phyloP scores from a whole-genome alignment of 2,113 vertebrate genomes.

The Xerus inauris region DNA sequence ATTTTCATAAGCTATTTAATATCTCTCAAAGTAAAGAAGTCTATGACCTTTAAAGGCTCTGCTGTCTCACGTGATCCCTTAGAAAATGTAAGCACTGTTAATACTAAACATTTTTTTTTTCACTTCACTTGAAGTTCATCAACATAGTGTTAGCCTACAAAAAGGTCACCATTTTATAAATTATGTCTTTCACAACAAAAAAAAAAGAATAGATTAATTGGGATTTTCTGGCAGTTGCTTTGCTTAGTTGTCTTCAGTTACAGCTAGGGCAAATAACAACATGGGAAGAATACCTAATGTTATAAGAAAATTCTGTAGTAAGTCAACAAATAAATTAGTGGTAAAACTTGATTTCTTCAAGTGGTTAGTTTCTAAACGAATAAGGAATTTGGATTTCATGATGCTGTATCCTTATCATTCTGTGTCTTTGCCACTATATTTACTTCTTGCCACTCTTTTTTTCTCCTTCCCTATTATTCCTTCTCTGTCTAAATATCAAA shows the following conservation, averaged over 20 bases:
- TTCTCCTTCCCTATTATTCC: constrained; percentile 39
- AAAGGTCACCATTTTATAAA: constrained; percentile 86
- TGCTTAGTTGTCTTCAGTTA: constrained; percentile 69
- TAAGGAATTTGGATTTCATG: not conserved
- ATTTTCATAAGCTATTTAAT: constrained; percentile 83
- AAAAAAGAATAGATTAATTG: constrained; percentile 81
- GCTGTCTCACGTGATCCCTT: constrained; percentile 63
- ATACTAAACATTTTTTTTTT: constrained; percentile 65
- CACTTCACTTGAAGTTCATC: constrained; percentile 84
- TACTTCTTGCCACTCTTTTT: not conserved
- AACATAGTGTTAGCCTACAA: constrained; percentile 78
- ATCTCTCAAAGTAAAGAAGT: constrained; percentile 73
- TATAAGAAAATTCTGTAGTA: not conserved
- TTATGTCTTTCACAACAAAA: constrained; percentile 60
- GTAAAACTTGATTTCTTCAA: constrained; percentile 22
- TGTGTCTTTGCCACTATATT: not conserved
- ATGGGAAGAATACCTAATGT: constrained; percentile 45
- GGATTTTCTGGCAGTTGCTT: constrained; percentile 71
- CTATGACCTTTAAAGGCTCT: constrained; percentile 79
- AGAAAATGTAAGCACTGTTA: constrained; percentile 76
- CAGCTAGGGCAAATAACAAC: constrained; percentile 26
- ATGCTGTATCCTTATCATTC: not conserved
- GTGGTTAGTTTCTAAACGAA: not conserved
- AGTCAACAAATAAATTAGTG: constrained; percentile 14
- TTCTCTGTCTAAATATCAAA: constrained; percentile 40